phyloP scores from a whole-genome alignment of 37 sponge, comb jelly and placozoan species.

The Eunapius fragilis region DNA sequence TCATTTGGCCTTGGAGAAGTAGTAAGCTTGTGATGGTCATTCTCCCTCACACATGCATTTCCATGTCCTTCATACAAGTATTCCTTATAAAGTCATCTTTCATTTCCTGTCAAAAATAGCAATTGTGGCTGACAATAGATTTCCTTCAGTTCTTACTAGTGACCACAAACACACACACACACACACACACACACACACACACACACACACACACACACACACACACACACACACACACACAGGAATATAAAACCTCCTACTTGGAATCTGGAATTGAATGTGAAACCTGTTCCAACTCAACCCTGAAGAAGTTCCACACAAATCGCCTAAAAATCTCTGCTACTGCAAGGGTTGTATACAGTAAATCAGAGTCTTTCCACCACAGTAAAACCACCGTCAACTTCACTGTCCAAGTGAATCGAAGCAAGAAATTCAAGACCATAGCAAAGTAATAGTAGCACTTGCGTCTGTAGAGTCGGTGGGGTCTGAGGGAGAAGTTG shows the following conservation, averaged over 20 bases:
- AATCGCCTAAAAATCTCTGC: conserved; percentile 80
- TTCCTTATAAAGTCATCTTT: no score
- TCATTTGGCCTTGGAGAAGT: no score
- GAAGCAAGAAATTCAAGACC: conserved; percentile 72
- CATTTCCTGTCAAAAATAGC: no score
- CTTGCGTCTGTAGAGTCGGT: conserved; percentile 61
- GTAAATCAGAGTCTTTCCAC: conserved; percentile 72
- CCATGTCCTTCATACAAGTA: no score
- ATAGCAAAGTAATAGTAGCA: conserved; percentile 78
- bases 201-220: background rate
- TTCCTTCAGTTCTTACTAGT: no score
- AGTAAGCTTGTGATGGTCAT: no score
- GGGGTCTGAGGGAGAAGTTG: conserved; percentile 45
- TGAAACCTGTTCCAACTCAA: conserved; percentile 84
- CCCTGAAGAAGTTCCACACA: conserved; percentile 97
- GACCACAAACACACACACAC: no score
- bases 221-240: background rate
- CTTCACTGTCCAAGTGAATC: conserved; percentile 88
- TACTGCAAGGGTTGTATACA: conserved; percentile 63
- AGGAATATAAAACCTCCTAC: background rate
- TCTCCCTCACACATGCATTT: no score
- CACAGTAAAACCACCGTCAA: conserved; percentile 76
- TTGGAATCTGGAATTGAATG: background rate
- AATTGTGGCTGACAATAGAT: no score
- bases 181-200: no score